These are phyloP conservation scores for Sebastes itinus DNA, from an alignment of 2,797 vertebrate genomes.

Conservation along the genomic window DNA sequence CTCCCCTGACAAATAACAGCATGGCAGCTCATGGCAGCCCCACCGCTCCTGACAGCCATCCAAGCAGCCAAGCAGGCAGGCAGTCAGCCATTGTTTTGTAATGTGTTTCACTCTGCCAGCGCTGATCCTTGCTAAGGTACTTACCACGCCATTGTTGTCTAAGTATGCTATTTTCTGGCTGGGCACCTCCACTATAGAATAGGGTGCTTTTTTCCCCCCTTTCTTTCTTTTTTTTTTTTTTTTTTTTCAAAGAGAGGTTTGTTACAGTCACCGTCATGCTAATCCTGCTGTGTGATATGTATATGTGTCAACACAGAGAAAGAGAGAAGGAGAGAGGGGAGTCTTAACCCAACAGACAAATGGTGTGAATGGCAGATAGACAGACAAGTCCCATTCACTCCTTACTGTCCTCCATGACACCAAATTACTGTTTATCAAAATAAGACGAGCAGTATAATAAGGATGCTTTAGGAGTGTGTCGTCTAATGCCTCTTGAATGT, in stretches of 20 bases:
- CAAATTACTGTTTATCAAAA: conserved; percentile 80
- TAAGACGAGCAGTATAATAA: conserved; percentile 64
- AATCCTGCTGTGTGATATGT: conserved; percentile 82
- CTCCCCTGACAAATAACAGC: conserved; percentile 74
- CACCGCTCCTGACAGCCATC: conserved; percentile 73
- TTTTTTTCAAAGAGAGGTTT: conserved; percentile 70
- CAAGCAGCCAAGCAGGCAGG: conserved; percentile 75
- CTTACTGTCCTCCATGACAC: conserved; percentile 72
- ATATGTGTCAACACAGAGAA: conserved; percentile 81
- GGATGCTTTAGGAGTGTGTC: conserved; percentile 53
- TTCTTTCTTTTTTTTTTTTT: conserved; percentile 28
- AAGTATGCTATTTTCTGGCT: conserved; percentile 84
- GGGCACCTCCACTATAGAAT: conserved; percentile 81
- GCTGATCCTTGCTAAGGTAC: conserved; percentile 82
- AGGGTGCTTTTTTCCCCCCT: conserved; percentile 31
- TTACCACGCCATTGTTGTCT: conserved; percentile 82
- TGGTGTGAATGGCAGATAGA: conserved; percentile 69
- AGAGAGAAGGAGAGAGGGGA: conserved; percentile 59
- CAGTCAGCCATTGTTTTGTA: conserved; percentile 81
- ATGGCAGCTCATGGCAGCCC: conserved; percentile 69
- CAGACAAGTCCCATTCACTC: conserved; percentile 71
- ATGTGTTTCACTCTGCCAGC: conserved; percentile 82
- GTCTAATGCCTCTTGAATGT: conserved; percentile 40
- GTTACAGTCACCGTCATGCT: conserved; percentile 80
- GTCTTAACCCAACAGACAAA: conserved; percentile 70